Evolutionary conservation across 2,113 vertebrate species (phyloP), one percentile per base, ranked within the genome.

Genomic region (Aphyosemion australe): DNA sequence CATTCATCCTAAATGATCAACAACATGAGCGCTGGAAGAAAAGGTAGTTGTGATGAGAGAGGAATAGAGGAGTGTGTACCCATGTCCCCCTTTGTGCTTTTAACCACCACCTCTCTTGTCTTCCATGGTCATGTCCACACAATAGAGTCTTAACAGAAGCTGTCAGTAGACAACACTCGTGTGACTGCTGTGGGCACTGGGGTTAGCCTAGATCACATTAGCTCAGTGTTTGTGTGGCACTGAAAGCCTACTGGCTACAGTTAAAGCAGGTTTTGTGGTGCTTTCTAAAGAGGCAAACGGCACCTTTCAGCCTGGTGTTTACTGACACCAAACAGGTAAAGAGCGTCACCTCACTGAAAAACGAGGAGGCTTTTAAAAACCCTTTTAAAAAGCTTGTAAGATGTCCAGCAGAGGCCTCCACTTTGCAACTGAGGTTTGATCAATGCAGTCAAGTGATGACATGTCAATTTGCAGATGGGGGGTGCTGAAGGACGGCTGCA

Each of bases 401-500:
- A 86, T 92, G 87, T 85, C 86, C 88, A 79, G 84, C 74, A 61
- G 16, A 59, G 53, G 46, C 59, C 59, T 77, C 79, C 78, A 80
- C 86, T 88, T 90, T 47, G 60, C 93, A 94, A 92, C 94, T 94
- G 93, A 95, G 87, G 88, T 89, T 86, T 76, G 85, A 89, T 87
- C 91, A 87, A 81, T 71, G 88, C 70, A 56, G 41, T 2, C 80
- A 82, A 88, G 93, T 72, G 93, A 92, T 92, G 94, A 95, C 94
- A 94, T 84, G 92, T 81, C 81, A 72, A 88, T 86, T 88, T 82
- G 54, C 65, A 84, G 80, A 74, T 5, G 67, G 63, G 84, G 3
- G 1, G 52, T 8, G 86, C 66, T 93, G 92, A 93, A 91, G 94
- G 94, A 92, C 65, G 90, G 87, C 89, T 84, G 94, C 95, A 96